Evolutionary conservation across 2,888 invertebrate species (phyloP).

Genomic region (Linyphia triangularis): DNA sequence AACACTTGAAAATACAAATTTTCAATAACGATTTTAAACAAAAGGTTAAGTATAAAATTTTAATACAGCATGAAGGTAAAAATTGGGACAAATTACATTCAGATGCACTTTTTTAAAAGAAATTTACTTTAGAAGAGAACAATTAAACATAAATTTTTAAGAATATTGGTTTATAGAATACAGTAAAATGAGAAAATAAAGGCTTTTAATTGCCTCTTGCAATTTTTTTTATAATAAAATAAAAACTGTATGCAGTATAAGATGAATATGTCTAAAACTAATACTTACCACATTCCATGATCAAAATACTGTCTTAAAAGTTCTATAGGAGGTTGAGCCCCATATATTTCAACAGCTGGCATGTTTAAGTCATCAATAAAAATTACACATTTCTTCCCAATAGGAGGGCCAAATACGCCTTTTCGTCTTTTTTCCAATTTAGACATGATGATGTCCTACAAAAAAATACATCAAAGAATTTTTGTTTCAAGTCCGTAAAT

Average conservation of each 20-base stretch:
- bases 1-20: no score
- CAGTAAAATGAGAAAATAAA: no score
- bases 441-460: slow-evolving; percentile 81
- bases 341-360: slow-evolving; percentile 90
- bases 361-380: slow-evolving; percentile 94
- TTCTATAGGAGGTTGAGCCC: slow-evolving; percentile 92
- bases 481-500: no score
- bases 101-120: no score
- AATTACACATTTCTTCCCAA: slow-evolving; percentile 88
- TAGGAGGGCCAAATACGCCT: slow-evolving; percentile 88
- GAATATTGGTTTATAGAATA: no score
- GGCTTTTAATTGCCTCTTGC: neutral
- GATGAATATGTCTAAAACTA: neutral
- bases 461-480: neutral
- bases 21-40: no score
- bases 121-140: no score
- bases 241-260: neutral
- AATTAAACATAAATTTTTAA: no score
- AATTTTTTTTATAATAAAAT: neutral
- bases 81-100: no score
- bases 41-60: no score
- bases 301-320: slow-evolving; percentile 90
- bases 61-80: no score
- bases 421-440: slow-evolving; percentile 82
- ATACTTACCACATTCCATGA: slow-evolving; percentile 87